These are phyloP conservation scores for Schizotus pectinicornis DNA, from an alignment of 2,888 invertebrate genomes.

Conservation along the genomic window DNA sequence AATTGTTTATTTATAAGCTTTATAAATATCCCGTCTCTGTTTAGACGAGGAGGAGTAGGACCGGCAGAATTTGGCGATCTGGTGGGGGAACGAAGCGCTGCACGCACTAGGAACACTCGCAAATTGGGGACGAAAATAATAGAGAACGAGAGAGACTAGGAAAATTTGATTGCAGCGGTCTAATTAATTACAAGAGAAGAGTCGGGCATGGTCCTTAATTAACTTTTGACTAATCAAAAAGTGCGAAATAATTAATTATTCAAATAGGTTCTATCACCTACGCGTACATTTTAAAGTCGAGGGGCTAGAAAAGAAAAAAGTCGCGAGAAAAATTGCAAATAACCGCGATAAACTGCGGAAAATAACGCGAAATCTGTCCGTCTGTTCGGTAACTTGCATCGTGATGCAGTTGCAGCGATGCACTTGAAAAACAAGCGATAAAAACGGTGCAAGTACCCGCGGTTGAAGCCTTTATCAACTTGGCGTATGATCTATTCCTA, in stretches of 20 bases:
- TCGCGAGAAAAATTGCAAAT: too few relatives aligned
- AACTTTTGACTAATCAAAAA: too few relatives aligned
- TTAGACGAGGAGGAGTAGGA: constrained; percentile 19
- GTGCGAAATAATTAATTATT: too few relatives aligned
- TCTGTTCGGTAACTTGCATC: constrained; percentile 2
- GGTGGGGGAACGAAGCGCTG: constrained; percentile 14
- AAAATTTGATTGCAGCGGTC: too few relatives aligned
- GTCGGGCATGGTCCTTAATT: too few relatives aligned
- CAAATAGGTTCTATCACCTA: too few relatives aligned
- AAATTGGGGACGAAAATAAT: background rate
- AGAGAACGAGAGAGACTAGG: too few relatives aligned
- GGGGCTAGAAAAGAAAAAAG: too few relatives aligned
- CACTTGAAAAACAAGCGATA: constrained; percentile 10
- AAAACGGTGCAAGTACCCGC: constrained; percentile 11
- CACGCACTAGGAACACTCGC: background rate
- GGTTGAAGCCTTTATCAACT: constrained; percentile 21
- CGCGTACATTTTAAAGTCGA: too few relatives aligned
- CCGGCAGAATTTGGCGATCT: constrained; percentile 31
- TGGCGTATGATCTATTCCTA: constrained; percentile 57
- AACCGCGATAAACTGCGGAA: too few relatives aligned
- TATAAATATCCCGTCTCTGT: constrained; percentile 35
- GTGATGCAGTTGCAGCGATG: constrained; percentile 22
- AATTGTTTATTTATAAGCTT: constrained; percentile 54
- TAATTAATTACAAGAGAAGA: too few relatives aligned
- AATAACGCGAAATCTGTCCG: too few relatives aligned